Conservation (phyloP, 2,797 vertebrate genomes). For the Micropoecilia bifurca region DNA sequence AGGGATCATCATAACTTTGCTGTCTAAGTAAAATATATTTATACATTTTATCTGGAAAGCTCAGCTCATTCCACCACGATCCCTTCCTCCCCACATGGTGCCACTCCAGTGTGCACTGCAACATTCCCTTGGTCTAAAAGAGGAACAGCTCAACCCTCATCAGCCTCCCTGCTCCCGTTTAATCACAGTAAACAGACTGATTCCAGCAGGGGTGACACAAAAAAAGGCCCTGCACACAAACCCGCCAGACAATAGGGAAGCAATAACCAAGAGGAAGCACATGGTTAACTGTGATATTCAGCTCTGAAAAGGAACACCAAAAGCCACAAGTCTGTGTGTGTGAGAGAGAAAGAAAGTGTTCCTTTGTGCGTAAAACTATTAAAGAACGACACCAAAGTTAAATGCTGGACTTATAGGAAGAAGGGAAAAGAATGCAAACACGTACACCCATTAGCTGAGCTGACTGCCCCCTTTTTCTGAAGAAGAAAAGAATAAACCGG, state of each 20-base stretch:
- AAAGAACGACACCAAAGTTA: conserved; percentile 29
- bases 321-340: conserved; percentile 12
- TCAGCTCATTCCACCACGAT: conserved; percentile 17
- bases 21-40: conserved; percentile 21
- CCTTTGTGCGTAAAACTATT: conserved; percentile 12
- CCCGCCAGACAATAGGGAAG: conserved; percentile 56
- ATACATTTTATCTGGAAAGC: conserved; percentile 12
- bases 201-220: conserved; percentile 59
- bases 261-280: conserved; percentile 57
- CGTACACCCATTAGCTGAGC: conserved; percentile 37
- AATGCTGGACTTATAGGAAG: conserved; percentile 20
- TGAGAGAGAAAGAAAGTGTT: background rate
- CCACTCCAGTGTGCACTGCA: conserved; percentile 25
- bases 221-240: conserved; percentile 58
- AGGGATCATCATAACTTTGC: background rate
- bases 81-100: background rate
- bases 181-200: conserved; percentile 67
- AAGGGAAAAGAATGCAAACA: conserved; percentile 43
- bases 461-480: conserved; percentile 15
- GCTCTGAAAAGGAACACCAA: conserved; percentile 39
- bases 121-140: conserved; percentile 47
- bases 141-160: conserved; percentile 34
- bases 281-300: conserved; percentile 53
- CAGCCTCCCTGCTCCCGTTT: conserved; percentile 60
- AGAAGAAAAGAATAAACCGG: conserved; percentile 37